Evolutionary conservation across 2,888 invertebrate genomes (phyloP).

Genomic region (Tortricodes alternella): DNA sequence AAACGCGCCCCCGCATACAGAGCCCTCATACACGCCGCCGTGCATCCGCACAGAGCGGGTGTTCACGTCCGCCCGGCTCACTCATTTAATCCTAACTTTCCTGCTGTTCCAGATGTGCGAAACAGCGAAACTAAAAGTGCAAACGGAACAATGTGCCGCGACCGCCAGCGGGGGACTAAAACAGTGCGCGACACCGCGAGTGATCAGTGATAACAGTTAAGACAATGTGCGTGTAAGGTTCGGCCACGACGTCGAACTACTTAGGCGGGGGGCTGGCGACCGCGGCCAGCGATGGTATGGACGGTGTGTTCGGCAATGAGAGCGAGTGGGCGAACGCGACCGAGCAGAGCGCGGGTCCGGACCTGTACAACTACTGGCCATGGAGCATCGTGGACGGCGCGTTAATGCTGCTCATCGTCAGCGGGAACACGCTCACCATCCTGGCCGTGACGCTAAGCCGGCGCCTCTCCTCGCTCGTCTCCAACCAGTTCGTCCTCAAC

Average conservation of each 20-base stretch:
- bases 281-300: conserved; percentile 80
- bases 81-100: conserved; percentile 38
- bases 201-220: conserved; percentile 61
- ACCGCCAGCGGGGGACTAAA: conserved; percentile 45
- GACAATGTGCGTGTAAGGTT: conserved; percentile 61
- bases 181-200: conserved; percentile 49
- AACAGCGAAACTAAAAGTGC: conserved; percentile 36
- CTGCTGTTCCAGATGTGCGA: conserved; percentile 51
- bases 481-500: conserved; percentile 90
- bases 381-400: conserved; percentile 87
- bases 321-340: conserved; percentile 65
- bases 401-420: conserved; percentile 85
- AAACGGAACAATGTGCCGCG: conserved; percentile 52
- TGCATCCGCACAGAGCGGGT: conserved; percentile 46
- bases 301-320: conserved; percentile 69
- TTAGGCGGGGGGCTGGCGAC: conserved; percentile 74
- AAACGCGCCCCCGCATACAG: conserved; percentile 54
- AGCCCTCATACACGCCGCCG: conserved; percentile 41
- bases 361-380: conserved; percentile 76
- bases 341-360: conserved; percentile 51
- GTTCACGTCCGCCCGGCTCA: conserved; percentile 33
- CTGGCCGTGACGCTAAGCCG: conserved; percentile 87
- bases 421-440: conserved; percentile 90
- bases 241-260: conserved; percentile 73
- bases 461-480: conserved; percentile 86